A percentile compares a stretch with the other conserved stretches of the same genome.
These are phyloP conservation scores for Operophtera brumata DNA, from an alignment of 2,888 invertebrate genomes.

Conservation along the genomic window DNA sequence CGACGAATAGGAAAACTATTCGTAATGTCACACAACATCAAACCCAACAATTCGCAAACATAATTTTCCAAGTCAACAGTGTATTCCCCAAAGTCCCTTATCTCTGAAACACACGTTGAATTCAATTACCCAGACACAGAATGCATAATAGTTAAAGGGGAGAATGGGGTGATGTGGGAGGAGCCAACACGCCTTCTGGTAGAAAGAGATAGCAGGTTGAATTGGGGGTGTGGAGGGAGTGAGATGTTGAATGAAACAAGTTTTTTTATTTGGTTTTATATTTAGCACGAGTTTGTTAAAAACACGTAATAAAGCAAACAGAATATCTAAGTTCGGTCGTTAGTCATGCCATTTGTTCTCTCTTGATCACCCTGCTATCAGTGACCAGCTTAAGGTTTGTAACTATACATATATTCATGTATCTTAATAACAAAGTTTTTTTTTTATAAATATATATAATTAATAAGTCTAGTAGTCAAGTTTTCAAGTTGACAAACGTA, in stretches of 20 bases:
- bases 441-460: no score
- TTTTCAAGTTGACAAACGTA: no score
- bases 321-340: not conserved
- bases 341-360: not conserved
- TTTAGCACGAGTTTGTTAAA: not conserved
- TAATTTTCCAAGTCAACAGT: conserved; percentile 6
- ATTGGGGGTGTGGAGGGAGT: not conserved
- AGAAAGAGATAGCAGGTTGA: conserved; percentile 10
- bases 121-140: conserved; percentile 23
- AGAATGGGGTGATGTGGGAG: conserved; percentile 20
- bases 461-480: no score
- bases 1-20: no score
- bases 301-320: no score
- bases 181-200: conserved; percentile 22
- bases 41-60: not conserved
- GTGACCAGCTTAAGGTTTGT: no score
- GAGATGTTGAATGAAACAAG: conserved; percentile 3
- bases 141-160: conserved; percentile 2
- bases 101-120: conserved; percentile 31
- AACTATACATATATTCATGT: no score
- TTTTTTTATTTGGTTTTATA: not conserved
- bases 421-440: no score
- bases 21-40: not conserved
- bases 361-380: not conserved
- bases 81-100: conserved; percentile 19